Evolutionary conservation across 2,113 vertebrate species (phyloP), one percentile per base, ranked within the genome.

Genomic region (Chloropsis cyanopogon): DNA sequence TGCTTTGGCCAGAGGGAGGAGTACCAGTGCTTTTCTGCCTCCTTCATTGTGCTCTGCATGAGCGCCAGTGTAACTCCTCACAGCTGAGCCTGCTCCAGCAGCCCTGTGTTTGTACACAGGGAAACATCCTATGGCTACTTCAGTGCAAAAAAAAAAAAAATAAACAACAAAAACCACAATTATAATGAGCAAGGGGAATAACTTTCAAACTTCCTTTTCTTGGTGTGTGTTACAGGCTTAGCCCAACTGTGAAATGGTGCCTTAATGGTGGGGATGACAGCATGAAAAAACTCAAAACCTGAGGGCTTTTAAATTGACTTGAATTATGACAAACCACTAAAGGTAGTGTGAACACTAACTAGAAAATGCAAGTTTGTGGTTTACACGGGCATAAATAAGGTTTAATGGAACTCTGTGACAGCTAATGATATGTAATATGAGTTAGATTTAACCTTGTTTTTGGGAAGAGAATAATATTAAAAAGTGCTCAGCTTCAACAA

Each of bases 251-350:
- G 92, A 96, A 92, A 95, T 86, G 82, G 76, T 96, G 90, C 88
- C 79, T 78, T 96, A 86, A 88, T 82, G 71, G 79, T 95, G 90
- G 79, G 85, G 82, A 92, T 93, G 94, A 78, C 79, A 90, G 56
- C 91, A 82, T 88, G 92, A 95, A 94, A 95, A 94, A 90, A 56
- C 39, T 90, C 71, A 90, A 88, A 94, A 95, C 71, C 71, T 94
- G 92, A 92, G 90, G 71, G 90, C 88, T 96, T 96, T 94, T 90
- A 93, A 93, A 90, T 92, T 90, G 50, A 65, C 75, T 94, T 90
- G 95, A 95, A 75, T 95, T 95, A 86, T 94, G 92, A 70, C 75
- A 95, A 88, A 88, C 76, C 68, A 88, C 92, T 95, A 87, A 46
- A 96, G 86, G 83, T 82, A 97, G 88, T 70, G 75, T 92, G 90